Evolutionary conservation across 2,113 vertebrate genomes (phyloP).

Genomic region (Gopherus flavomarginatus): DNA sequence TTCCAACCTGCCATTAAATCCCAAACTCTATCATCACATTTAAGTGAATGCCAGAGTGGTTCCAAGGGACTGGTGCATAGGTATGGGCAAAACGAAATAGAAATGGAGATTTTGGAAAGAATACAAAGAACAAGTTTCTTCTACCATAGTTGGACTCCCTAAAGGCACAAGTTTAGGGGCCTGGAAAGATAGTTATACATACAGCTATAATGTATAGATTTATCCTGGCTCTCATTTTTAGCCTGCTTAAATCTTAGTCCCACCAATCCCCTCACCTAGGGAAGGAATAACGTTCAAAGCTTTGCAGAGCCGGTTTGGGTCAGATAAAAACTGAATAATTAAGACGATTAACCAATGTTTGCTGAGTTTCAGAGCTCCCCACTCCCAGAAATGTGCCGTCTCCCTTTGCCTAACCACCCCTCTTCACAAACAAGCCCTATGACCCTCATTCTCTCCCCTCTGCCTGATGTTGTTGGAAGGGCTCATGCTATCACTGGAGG

Average conservation of each 20-base stretch:
- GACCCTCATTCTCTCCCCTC: neutral
- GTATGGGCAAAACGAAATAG: neutral
- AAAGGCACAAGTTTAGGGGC: neutral
- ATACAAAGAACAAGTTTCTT: neutral
- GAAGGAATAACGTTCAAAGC: neutral
- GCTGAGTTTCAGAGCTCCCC: neutral
- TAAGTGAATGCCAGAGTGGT: neutral
- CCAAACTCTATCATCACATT: neutral
- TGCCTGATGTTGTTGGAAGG: neutral
- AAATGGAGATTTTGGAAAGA: neutral
- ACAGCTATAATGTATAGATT: neutral
- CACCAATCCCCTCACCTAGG: neutral
- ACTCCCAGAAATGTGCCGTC: neutral
- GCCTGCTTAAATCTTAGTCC: neutral
- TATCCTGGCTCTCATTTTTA: no score
- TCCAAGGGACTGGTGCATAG: rapidly evolving
- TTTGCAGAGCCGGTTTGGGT: neutral
- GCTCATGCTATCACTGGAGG: neutral
- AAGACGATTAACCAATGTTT: neutral
- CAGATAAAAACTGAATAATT: neutral
- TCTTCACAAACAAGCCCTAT: neutral
- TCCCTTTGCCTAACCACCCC: neutral
- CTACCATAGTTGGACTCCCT: neutral
- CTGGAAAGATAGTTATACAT: neutral
- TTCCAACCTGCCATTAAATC: neutral